phyloP scores from a whole-genome alignment of 2,113 vertebrate genomes.

The Xenopus borealis region DNA sequence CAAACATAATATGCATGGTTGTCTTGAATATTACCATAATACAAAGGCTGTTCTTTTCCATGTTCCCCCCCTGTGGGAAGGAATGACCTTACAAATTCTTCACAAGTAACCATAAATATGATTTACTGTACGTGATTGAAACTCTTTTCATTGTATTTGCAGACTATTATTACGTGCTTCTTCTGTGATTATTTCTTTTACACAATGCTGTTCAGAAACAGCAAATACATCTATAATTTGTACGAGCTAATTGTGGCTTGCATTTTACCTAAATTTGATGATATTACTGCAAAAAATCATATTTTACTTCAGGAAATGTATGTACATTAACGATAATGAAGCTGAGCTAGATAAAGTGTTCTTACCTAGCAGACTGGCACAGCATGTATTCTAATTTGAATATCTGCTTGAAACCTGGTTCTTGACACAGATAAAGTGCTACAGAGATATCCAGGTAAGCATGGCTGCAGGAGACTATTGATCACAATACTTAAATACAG shows the following conservation, averaged over 20 bases:
- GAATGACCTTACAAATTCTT: too few species aligned
- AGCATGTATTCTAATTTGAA: constrained; percentile 65
- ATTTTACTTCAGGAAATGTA: constrained; percentile 49
- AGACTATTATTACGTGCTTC: too few species aligned
- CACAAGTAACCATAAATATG: too few species aligned
- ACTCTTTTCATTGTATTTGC: too few species aligned
- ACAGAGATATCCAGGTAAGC: constrained; percentile 55
- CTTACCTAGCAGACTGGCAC: constrained; percentile 68
- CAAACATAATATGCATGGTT: too few species aligned
- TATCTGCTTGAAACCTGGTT: constrained; percentile 60
- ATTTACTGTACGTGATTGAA: too few species aligned
- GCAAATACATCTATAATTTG: constrained; percentile 49
- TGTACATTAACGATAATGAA: constrained; percentile 68
- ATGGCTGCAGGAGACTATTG: constrained; percentile 55
- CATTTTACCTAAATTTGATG: constrained; percentile 51
- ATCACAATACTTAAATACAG: constrained; percentile 56
- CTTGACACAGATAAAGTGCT: constrained; percentile 54
- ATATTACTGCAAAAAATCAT: constrained; percentile 51
- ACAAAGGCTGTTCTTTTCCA: too few species aligned
- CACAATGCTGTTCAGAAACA: constrained; percentile 51
- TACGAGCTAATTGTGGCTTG: constrained; percentile 17
- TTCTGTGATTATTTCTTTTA: constrained; percentile 57
- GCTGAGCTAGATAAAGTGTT: constrained; percentile 55
- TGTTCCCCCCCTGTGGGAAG: too few species aligned
- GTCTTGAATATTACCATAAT: too few species aligned